Evolutionary conservation across 2,797 vertebrate genomes (phyloP), one percentile per base, ranked within the genome.

Genomic region (Amblyopsis hoosieri): DNA sequence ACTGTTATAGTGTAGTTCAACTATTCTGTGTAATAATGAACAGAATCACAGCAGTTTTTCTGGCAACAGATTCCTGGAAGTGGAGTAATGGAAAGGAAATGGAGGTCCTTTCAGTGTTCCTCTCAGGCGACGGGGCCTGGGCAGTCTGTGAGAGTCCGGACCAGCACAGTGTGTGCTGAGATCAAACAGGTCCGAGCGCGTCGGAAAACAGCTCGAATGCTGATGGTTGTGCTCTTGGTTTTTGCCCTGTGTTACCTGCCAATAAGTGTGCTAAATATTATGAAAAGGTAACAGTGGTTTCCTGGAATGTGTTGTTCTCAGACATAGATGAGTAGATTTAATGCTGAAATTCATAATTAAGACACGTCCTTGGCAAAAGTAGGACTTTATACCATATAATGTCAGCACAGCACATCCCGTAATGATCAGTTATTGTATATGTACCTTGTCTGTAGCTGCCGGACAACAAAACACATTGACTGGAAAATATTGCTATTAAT

Each of bases 211-310:
- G 97, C 97, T 2, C 93, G 95, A 42, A 98, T 99, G 97, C 86
- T 99, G 64, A 97, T 99, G 91, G 95, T 98, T 9, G 96, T 99
- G 63, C 94, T 99, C 55, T 83, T 97, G 80, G 94, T 98, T 72
- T 99, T 99, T 68, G 94, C 96, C 19, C 88, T 99, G 74, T 99
- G 97, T 83, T 99, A 99, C 89, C 90, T 99, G 62, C 97, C 97
- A 51, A 96, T 98, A 86, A 98, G 96, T 79, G 90, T 97, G 64
- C 96, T 99, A 78, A 99, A 99, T 76, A 89, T 98, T 72, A 91
- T 99, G 87, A 99, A 98, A 90, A 96, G 97, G 97, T 98, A 94
- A 87, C 59, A 33, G 2, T 46, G 1, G 45, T 33, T 15, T 17
- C 7, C 42, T 0, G 0, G 54, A 49, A 1, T 57, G 17, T 29